Percentiles rank a stretch among this genome's conserved stretches.
Evolutionary conservation across 2,113 vertebrate genomes (phyloP).

Genomic region (Ibidorhyncha struthersii): DNA sequence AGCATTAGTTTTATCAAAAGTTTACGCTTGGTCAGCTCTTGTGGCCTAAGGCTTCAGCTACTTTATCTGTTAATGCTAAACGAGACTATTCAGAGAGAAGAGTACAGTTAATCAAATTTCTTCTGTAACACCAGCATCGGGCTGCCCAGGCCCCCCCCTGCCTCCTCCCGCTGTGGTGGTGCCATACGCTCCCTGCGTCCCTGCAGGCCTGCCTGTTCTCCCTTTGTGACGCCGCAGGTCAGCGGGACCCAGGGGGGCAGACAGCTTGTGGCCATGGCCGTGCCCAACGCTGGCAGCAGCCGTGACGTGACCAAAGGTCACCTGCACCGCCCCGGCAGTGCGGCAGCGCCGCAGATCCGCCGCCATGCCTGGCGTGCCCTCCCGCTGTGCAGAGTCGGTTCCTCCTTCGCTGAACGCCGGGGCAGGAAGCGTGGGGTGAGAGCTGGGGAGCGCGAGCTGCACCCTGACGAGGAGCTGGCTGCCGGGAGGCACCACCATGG

Average conservation of each 20-base stretch:
- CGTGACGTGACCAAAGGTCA: neutral
- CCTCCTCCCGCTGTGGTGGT: accelerated
- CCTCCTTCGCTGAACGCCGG: neutral
- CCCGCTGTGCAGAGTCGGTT: neutral
- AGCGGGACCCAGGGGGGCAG: neutral
- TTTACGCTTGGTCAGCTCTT: neutral
- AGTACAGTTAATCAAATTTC: neutral
- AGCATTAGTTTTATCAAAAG: neutral
- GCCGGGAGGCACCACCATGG: neutral
- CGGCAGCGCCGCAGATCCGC: accelerated
- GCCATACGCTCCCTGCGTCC: neutral
- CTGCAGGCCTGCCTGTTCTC: accelerated
- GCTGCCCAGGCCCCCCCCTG: neutral
- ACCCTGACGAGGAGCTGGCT: neutral
- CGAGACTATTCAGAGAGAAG: too few species aligned
- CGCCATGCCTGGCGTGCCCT: neutral
- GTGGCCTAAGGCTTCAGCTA: neutral
- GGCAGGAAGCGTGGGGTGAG: slow-evolving; percentile 10
- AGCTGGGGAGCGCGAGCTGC: neutral
- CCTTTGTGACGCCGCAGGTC: accelerated
- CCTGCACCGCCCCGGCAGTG: neutral
- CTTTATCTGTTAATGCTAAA: neutral
- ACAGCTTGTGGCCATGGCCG: accelerated
- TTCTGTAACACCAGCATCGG: neutral
- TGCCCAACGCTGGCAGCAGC: neutral